Base-by-base conservation (phyloP, 2,113 vertebrate genomes). In the Thunnus maccoyii region DNA sequence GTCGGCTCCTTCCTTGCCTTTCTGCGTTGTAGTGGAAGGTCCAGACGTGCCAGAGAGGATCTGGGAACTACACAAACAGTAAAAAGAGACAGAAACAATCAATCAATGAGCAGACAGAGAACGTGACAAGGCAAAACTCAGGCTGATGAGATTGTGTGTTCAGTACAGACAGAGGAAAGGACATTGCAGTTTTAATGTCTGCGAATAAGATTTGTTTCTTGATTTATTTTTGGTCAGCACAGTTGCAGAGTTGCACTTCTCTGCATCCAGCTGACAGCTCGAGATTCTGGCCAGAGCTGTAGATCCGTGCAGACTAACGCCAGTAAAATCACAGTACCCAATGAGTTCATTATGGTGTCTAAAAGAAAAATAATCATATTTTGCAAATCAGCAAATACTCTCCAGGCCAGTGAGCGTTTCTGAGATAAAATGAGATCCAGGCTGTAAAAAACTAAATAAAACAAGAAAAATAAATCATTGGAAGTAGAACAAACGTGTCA, bases 1-100 rank as follows among this genome's bases (percentile, higher is more conserved):
- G 78, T 99, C 98, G 4, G 92, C 76, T 68, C 89, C 92, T 1
- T 99, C 98, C 88, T 98, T 99, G 65, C 95, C 91, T 92, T 98
- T 99, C 67, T 95, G 95, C 5, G 95, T 88, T 8, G 95, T 94
- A 1, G 96, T 87, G 12, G 95, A 91, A 20, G 96, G 74, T 75
- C 95, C 95, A 63, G 95, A 69, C 22, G 96, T 87, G 47, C 91
- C 96, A 12, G 93, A 87, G 72, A 97, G 92, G 58, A 97, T 96
- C 92, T 98, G 98, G 4, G 97, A 98, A 91, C 98, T 99, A 78
- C 36, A 88, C 78, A 88, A 51, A 73, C n/a, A 81, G 16, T 1
- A 16, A 64, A 14, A 44, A 68, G 3, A 51, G 17, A 41, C 4
- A 32, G 36, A 14, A 22, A 55, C 3, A 13, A 44, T 7, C 22